A percentile compares a stretch with the other conserved stretches of the same genome.
These are phyloP conservation scores for Astyanax mexicanus DNA, from an alignment of 2,797 vertebrate species.

Conservation along the genomic window DNA sequence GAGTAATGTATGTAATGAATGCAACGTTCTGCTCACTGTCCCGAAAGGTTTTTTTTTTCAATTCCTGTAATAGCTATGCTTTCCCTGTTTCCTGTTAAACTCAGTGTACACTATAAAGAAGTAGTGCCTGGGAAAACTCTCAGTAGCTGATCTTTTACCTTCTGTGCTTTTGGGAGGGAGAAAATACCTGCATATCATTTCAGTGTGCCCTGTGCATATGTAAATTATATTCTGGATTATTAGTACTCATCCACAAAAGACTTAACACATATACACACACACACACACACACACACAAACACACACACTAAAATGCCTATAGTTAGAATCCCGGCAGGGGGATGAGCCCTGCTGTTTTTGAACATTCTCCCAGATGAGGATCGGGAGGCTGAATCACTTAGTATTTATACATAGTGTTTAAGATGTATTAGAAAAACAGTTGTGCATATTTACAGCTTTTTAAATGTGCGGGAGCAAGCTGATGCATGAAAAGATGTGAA, in stretches of 20 bases:
- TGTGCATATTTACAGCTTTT: conserved; percentile 19
- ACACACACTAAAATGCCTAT: conserved; percentile 1
- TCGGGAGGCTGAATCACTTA: not conserved
- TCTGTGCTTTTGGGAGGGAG: not conserved
- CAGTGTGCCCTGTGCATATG: not conserved
- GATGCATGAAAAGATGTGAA: not conserved
- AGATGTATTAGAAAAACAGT: not conserved
- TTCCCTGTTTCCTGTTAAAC: not conserved
- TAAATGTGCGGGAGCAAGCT: not conserved
- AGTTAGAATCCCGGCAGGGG: conserved; percentile 1
- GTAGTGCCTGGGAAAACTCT: not conserved
- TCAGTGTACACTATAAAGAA: not conserved
- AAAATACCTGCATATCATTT: not conserved
- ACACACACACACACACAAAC: not conserved
- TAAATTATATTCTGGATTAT: conserved; percentile 8
- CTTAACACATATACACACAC: not conserved
- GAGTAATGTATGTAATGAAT: too few relatives aligned
- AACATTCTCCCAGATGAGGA: conserved; percentile 18
- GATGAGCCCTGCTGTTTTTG: conserved; percentile 20
- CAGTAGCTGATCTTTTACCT: not conserved
- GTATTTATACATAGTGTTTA: conserved; percentile 20
- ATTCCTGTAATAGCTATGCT: too few relatives aligned
- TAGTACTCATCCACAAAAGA: not conserved
- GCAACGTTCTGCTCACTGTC: too few relatives aligned
- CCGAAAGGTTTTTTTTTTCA: too few relatives aligned